Base-by-base conservation (phyloP, 2,888 invertebrate genomes). In the Muschampia plurimacula region DNA sequence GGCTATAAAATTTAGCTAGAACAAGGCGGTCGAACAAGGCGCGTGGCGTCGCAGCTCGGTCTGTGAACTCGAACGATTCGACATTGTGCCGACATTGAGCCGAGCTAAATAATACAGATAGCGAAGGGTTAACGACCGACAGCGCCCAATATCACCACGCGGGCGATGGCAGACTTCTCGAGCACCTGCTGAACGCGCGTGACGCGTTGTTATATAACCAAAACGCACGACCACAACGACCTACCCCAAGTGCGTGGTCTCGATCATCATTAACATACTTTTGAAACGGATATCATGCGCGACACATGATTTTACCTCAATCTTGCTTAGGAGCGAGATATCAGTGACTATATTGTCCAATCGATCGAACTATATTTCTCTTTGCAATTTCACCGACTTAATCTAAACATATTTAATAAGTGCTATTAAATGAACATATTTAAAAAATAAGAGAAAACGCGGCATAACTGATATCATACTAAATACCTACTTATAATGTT, bases 81-180 rank as follows among this genome's bases (percentile, higher is more conserved):
- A 93, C 93, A 92, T 94, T 93, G 93, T 84, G 87, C 85, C 91
- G 93, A 88, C 93, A 91, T 93, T 93, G 90, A 86, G 90, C 84
- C 89, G 88, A 86, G 90, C 92, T 88, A 90, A 93, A 92, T 91
- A 91, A 91, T 90, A 90, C 89, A 92, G 93, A 93, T 93, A 94
- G 91, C 91, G 83, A 82, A 86, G 83, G 92, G 90, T 92, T 87
- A 88, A 89, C 88, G 93, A 90, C 93, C 93, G 91, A 88, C 91
- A 89, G 85, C 89, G 88, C 90, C 90, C 91, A 92, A 92, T 92
- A 92, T 91, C 85, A 83, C 79, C 88, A 90, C 87, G 87, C 92
- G 90, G 91, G 86, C 91, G 86, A 89, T 82, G 86, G 84, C 83
- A 81, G 84, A 82, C 83, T 82, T 81, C 81, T 78, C 81, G 81